A percentile compares a stretch with the other conserved stretches of the same genome.
phyloP scores from a whole-genome alignment of 2,113 vertebrate species.

The Mormoops blainvillei region DNA sequence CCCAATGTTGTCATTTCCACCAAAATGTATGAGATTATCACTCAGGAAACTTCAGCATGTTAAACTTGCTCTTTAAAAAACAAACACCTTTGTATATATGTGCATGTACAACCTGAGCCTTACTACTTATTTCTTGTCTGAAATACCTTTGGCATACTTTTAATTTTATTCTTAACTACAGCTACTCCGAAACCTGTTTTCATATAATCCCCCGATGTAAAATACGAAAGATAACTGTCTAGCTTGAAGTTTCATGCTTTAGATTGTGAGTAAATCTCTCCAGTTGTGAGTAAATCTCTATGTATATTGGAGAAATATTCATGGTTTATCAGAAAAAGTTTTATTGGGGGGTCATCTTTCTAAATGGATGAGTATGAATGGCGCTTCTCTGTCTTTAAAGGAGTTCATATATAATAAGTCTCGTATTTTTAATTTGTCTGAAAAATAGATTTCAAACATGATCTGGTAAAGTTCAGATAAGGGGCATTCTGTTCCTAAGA shows the following conservation, averaged over 20 bases:
- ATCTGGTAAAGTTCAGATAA: slow-evolving; percentile 80
- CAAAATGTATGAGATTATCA: background rate
- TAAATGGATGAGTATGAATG: slow-evolving; percentile 81
- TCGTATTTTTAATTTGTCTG: slow-evolving; percentile 64
- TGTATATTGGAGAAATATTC: slow-evolving; percentile 10
- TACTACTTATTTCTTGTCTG: background rate
- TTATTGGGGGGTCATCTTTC: slow-evolving; percentile 78
- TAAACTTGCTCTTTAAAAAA: background rate
- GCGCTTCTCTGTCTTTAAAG: slow-evolving; percentile 81
- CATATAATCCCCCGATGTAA: background rate
- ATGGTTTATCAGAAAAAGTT: slow-evolving; percentile 19
- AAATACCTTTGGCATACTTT: slow-evolving; percentile 2
- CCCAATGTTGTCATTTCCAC: slow-evolving; percentile 15
- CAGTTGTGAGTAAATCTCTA: background rate
- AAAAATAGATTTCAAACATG: slow-evolving; percentile 69
- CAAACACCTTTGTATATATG: background rate
- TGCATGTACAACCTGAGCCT: background rate
- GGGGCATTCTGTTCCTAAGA: slow-evolving; percentile 77
- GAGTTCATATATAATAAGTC: slow-evolving; percentile 54
- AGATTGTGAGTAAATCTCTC: slow-evolving; percentile 22
- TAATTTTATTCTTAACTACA: background rate
- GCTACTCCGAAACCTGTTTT: background rate
- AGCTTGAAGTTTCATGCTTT: slow-evolving; percentile 5
- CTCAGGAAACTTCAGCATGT: slow-evolving; percentile 32
- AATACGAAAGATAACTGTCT: slow-evolving; percentile 1